Evolutionary conservation across 2,797 vertebrate genomes (phyloP).

Genomic region (Crocidura indochinensis): DNA sequence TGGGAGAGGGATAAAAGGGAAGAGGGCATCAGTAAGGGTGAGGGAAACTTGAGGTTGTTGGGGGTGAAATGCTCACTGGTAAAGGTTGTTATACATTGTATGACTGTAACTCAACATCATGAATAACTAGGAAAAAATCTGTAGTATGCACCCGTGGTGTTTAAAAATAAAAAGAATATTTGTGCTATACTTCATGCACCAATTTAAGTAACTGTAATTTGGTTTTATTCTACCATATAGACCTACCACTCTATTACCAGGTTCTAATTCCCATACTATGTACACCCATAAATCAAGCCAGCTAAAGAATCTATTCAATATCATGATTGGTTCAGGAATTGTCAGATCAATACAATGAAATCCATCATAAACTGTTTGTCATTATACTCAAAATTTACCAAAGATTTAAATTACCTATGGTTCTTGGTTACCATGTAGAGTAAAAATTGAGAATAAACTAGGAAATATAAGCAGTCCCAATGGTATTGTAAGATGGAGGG

Average conservation of each 20-base stretch:
- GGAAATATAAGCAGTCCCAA: neutral
- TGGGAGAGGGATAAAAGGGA: too few species aligned
- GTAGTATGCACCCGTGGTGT: too few species aligned
- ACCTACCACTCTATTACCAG: neutral
- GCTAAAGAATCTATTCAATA: neutral
- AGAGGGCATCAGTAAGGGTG: too few species aligned
- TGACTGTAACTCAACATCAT: too few species aligned
- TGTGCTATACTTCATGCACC: neutral
- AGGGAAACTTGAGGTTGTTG: too few species aligned
- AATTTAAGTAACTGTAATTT: neutral
- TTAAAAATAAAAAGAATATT: neutral
- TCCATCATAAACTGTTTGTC: too few species aligned
- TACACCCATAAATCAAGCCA: neutral
- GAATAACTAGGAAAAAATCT: too few species aligned
- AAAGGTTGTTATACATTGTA: too few species aligned
- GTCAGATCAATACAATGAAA: neutral
- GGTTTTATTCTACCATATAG: neutral
- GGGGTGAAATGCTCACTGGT: too few species aligned
- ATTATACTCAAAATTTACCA: neutral
- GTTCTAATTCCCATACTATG: neutral
- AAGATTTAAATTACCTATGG: slow-evolving; percentile 37
- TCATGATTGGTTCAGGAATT: slow-evolving; percentile 24
- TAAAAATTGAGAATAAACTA: slow-evolving; percentile 51
- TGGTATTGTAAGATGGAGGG: neutral
- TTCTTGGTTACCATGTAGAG: neutral